Base-by-base conservation (phyloP, 2,888 invertebrate genomes). In the Venustoraphidia nigricollis region DNA sequence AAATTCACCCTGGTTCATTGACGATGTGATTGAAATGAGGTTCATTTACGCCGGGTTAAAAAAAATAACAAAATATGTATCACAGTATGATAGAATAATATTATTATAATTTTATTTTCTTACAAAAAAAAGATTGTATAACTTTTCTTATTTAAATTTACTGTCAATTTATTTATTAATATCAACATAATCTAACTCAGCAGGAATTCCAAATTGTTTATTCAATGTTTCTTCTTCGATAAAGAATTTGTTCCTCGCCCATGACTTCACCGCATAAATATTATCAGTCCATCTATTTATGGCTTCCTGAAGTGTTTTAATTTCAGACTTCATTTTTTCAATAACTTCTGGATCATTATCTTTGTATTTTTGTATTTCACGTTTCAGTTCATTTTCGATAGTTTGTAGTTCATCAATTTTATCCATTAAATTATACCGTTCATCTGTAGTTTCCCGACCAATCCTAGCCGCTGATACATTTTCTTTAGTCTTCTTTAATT, bases 201-300 rank as follows among this genome's bases (percentile, higher is more conserved):
- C 75, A 0, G 91, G 86, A 58, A 94, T 89, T 14, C 77, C 80
- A 68, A 93, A 94, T 56, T 82, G 85, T 64, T 89, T 83, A 56
- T 91, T 80, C 9, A 94, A 68, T 3, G 71, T 70, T 41, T 70
- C 70, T 54, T 83, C 83, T 50, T 86, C 85, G 57, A 87, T 79
- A 57, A 73, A 74, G 61, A 91, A 93, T 60, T 87, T 92, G 34
- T 77, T 81, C 61, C 84, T 89, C 56, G 90, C 86, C 81, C 89
- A 93, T 2, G 83, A 79, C 63, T 87, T 89, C 10, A 86, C 66
- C 39, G 79, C 74, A 62, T 83, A 91, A 57, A 93, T 79, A 58
- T 94, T 94, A 61, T 94, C 93, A 34, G 91, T 92, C 93, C 93
- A 93, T 55, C 87, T 72, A 64, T 93, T 91, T 9, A 79, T 78